Percentiles rank a stretch among this genome's conserved stretches.
phyloP scores from a whole-genome alignment of 2,888 invertebrate genomes.

The Cosmorhoe ocellata region DNA sequence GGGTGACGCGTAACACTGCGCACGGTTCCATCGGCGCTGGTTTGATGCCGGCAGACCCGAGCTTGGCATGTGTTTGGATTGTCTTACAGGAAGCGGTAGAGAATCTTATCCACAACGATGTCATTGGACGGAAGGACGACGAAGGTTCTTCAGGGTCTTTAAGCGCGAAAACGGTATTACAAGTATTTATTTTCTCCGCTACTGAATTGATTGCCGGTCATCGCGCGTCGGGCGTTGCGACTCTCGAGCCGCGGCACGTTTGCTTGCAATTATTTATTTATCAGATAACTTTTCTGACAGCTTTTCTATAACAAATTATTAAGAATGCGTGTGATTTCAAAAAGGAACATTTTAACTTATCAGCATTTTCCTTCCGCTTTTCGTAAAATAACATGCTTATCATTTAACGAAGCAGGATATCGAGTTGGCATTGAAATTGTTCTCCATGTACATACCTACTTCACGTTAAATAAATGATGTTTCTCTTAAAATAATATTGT shows the following conservation, averaged over 20 bases:
- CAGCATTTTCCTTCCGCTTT: background rate
- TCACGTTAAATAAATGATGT: no score
- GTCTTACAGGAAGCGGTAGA: slow-evolving; percentile 67
- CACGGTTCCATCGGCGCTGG: background rate
- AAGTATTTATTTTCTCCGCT: slow-evolving; percentile 2
- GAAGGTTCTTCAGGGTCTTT: slow-evolving; percentile 48
- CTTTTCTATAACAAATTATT: background rate
- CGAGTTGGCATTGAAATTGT: background rate
- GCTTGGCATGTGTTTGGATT: slow-evolving; percentile 70
- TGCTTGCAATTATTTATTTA: slow-evolving; percentile 6
- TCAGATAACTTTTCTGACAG: background rate
- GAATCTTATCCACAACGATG: slow-evolving; percentile 61
- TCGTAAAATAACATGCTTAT: slow-evolving; percentile 3
- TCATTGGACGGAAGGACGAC: slow-evolving; percentile 61
- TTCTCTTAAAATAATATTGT: no score
- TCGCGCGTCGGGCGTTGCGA: background rate
- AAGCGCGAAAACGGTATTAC: slow-evolving; percentile 60
- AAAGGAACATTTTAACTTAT: background rate
- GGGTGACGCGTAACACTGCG: background rate
- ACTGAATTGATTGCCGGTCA: background rate
- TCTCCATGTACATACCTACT: background rate
- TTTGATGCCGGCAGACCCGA: slow-evolving; percentile 30
- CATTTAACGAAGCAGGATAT: background rate
- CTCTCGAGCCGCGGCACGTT: background rate
- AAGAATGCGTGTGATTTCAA: background rate